These are phyloP conservation scores for Chironomus riparius DNA, from an alignment of 2,888 invertebrate genomes.

Conservation along the genomic window DNA sequence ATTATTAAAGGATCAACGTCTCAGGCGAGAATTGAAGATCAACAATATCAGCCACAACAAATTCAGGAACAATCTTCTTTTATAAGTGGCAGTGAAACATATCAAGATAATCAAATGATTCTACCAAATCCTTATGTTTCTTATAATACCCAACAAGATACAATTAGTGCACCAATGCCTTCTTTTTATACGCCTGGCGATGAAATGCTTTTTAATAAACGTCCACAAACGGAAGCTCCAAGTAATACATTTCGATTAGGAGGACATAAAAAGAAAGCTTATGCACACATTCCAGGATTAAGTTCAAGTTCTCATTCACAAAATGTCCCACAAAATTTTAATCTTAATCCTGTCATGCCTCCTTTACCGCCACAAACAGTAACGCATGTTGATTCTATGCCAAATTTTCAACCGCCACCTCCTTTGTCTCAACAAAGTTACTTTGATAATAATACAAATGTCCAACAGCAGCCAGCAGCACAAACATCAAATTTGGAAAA, in stretches of 20 bases:
- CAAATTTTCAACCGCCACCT: neutral
- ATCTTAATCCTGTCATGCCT: neutral
- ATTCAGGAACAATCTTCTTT: neutral
- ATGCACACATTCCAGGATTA: conserved; percentile 70
- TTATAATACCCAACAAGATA: neutral
- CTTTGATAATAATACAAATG: neutral
- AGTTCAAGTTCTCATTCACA: conserved; percentile 32
- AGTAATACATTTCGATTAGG: conserved; percentile 56
- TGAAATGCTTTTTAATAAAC: conserved; percentile 24
- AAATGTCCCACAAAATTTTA: neutral
- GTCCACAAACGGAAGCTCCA: conserved; percentile 26
- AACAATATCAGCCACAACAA: neutral
- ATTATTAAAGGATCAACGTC: conserved; percentile 37
- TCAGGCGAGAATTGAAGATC: neutral
- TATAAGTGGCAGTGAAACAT: neutral
- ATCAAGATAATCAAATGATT: neutral
- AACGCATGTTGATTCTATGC: neutral
- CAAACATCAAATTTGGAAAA: neutral
- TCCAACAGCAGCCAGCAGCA: neutral
- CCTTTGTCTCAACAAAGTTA: neutral
- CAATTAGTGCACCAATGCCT: conserved; percentile 31
- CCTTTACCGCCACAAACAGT: conserved; percentile 10
- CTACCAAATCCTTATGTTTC: neutral
- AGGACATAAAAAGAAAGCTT: conserved; percentile 57
- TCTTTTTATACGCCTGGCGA: conserved; percentile 39